Percentiles rank a stretch among this genome's conserved stretches.
phyloP scores from a whole-genome alignment of 2,797 vertebrate species.

The Sorex maritimensis region DNA sequence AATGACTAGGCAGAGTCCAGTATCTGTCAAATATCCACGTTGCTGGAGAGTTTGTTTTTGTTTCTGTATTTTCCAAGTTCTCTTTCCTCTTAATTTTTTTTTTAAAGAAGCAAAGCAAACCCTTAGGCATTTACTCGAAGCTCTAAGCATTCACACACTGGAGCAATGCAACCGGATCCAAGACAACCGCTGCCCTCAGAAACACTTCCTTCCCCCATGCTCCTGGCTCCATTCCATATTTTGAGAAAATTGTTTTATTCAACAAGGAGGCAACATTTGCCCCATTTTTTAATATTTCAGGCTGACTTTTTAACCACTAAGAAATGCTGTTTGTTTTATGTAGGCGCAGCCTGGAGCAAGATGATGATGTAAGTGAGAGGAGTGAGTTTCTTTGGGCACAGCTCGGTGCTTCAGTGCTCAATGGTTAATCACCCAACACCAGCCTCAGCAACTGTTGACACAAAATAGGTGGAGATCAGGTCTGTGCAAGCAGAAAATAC shows the following conservation, averaged over 20 bases:
- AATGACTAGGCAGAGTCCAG: neutral
- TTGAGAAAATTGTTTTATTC: constrained; percentile 87
- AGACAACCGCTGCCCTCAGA: constrained; percentile 70
- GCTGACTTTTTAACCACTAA: constrained; percentile 89
- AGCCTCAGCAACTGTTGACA: constrained; percentile 93
- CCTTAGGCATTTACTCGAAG: constrained; percentile 43
- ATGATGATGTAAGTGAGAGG: constrained; percentile 91
- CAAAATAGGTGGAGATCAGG: constrained; percentile 94
- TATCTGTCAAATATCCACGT: neutral
- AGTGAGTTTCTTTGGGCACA: constrained; percentile 88
- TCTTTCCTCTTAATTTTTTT: constrained; percentile 40
- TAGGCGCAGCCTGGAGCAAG: constrained; percentile 91
- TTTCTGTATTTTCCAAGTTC: neutral
- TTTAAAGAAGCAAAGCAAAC: constrained; percentile 51
- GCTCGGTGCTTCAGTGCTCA: constrained; percentile 83
- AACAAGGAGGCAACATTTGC: constrained; percentile 86
- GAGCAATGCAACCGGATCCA: constrained; percentile 56
- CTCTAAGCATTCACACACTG: constrained; percentile 35
- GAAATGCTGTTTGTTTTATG: constrained; percentile 90
- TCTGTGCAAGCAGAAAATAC: constrained; percentile 95
- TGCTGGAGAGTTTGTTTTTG: neutral
- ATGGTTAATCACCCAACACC: constrained; percentile 89
- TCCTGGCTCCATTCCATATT: constrained; percentile 83
- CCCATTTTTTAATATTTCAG: constrained; percentile 87
- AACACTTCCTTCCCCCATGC: constrained; percentile 71